These are phyloP conservation scores for Denticeps clupeoides DNA, from an alignment of 2,797 vertebrate genomes.

Conservation along the genomic window DNA sequence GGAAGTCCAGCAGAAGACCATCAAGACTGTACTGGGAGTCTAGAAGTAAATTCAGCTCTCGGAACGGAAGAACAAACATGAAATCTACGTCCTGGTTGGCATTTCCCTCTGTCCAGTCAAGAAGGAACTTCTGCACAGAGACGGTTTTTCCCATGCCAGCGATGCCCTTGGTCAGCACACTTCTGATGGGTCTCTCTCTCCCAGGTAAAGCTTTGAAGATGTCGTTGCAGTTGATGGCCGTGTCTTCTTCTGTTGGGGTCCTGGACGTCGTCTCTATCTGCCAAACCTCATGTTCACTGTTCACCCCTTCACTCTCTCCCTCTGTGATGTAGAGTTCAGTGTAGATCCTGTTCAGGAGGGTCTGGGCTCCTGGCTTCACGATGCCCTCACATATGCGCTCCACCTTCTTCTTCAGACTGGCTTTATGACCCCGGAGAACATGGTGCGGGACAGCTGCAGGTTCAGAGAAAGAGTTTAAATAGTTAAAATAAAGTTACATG, in stretches of 20 bases:
- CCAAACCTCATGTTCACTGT: not conserved
- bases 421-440: too few species aligned
- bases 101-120: not conserved
- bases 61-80: not conserved
- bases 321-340: not conserved
- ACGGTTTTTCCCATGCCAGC: not conserved
- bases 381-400: constrained; percentile 12
- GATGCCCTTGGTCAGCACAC: not conserved
- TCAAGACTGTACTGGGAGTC: not conserved
- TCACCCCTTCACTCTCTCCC: not conserved
- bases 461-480: too few species aligned
- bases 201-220: not conserved
- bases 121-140: not conserved
- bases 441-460: too few species aligned
- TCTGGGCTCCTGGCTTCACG: constrained; percentile 26
- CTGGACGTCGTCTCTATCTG: not conserved
- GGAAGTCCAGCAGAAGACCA: not conserved
- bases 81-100: not conserved
- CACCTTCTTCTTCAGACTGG: not conserved
- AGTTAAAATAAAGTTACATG: too few species aligned
- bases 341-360: not conserved
- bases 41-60: not conserved
- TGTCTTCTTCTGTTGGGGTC: not conserved
- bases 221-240: not conserved
- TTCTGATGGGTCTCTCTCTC: not conserved